Conservation (phyloP, 2,113 vertebrate species). For the Vicugna pacos region DNA sequence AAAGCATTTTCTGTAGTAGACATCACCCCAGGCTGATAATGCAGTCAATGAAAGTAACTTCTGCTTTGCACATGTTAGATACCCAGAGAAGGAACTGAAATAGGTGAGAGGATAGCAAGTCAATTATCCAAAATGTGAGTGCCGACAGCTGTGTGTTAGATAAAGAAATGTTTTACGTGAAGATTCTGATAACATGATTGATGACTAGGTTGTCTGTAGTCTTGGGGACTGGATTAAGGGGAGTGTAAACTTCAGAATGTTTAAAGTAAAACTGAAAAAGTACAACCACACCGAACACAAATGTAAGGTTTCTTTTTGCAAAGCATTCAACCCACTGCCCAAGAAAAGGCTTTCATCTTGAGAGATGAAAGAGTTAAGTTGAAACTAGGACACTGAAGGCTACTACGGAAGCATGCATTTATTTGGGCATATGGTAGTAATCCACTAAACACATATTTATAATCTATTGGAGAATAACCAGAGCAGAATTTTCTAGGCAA, state of each 20-base stretch:
- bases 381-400: slow-evolving; percentile 54
- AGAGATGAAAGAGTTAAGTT: slow-evolving; percentile 68
- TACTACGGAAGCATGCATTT: slow-evolving; percentile 59
- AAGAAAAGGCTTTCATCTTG: slow-evolving; percentile 72
- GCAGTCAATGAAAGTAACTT: not conserved
- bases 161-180: not conserved
- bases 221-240: not conserved
- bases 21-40: not conserved
- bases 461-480: slow-evolving; percentile 59
- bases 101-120: not conserved
- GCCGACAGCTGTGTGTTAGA: not conserved
- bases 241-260: slow-evolving; percentile 24
- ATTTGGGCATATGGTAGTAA: slow-evolving; percentile 72
- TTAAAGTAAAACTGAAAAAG: slow-evolving; percentile 41
- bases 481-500: slow-evolving; percentile 59
- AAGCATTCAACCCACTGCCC: slow-evolving; percentile 11
- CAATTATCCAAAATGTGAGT: not conserved
- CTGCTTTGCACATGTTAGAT: not conserved
- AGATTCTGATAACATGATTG: slow-evolving; percentile 34
- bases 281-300: not conserved
- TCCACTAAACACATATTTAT: slow-evolving; percentile 55
- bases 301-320: slow-evolving; percentile 49
- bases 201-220: not conserved
- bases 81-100: not conserved
- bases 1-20: not conserved